Percentiles rank a stretch among this genome's conserved stretches.
Conservation (phyloP, 2,113 vertebrate species). For the Thamnophis sirtalis region DNA sequence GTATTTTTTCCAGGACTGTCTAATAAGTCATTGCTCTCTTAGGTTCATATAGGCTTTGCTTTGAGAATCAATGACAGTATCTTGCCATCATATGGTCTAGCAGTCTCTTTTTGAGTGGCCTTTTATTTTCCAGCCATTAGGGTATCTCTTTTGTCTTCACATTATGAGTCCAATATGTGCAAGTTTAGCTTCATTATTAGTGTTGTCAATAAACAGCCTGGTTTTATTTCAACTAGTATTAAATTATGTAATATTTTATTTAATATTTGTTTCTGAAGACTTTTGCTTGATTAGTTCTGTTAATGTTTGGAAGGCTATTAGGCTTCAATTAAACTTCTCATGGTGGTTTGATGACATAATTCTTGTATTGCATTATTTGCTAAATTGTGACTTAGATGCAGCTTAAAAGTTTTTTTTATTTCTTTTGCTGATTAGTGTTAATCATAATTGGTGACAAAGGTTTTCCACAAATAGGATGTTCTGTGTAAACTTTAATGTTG, state of each 20-base stretch:
- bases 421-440: conserved; percentile 43
- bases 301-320: conserved; percentile 6
- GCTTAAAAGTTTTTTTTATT: conserved; percentile 35
- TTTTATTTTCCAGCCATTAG: not conserved
- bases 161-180: not conserved
- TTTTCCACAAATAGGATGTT: conserved; percentile 38
- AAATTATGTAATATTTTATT: not conserved
- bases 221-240: not conserved
- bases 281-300: conserved; percentile 5
- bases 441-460: conserved; percentile 37
- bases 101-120: not conserved
- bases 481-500: conserved; percentile 37
- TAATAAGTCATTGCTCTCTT: not conserved
- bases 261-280: not conserved
- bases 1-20: not conserved
- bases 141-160: not conserved
- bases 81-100: not conserved
- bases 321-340: conserved; percentile 13
- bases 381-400: not conserved
- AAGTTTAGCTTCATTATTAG: not conserved
- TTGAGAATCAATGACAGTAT: not conserved
- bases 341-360: conserved; percentile 13
- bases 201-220: not conserved
- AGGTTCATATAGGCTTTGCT: not conserved
- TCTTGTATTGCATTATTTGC: conserved; percentile 40